phyloP scores from a whole-genome alignment of 2,888 invertebrate species.

The Ditula angustiorana region DNA sequence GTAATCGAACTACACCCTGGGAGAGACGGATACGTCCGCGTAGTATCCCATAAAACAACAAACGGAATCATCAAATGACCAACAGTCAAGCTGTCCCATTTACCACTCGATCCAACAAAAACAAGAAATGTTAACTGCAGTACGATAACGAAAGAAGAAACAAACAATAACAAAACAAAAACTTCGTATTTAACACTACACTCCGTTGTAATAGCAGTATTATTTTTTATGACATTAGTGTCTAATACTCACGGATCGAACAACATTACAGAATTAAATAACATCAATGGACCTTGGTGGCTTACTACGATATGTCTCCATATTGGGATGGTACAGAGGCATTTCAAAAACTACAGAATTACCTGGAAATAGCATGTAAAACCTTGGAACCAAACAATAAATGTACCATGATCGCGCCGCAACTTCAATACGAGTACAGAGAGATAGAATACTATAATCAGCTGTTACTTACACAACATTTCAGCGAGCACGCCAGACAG shows the following conservation, averaged over 20 bases:
- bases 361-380: not conserved
- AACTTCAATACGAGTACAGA: not conserved
- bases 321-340: conserved; percentile 24
- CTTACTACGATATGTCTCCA: not conserved
- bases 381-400: not conserved
- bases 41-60: too few species aligned
- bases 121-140: too few species aligned
- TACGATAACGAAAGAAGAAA: not conserved
- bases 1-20: too few species aligned
- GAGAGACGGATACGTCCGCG: too few species aligned
- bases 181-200: not conserved
- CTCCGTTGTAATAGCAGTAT: not conserved
- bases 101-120: too few species aligned
- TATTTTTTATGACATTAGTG: not conserved
- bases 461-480: conserved; percentile 37
- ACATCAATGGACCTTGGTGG: not conserved
- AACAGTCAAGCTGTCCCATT: too few species aligned
- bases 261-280: not conserved
- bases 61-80: too few species aligned
- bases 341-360: not conserved
- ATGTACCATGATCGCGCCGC: not conserved
- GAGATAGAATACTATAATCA: conserved; percentile 42
- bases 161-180: not conserved
- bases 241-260: not conserved
- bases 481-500: conserved; percentile 17